These are phyloP conservation scores for Epsilonema sp. DNA, from an alignment of 2,888 invertebrate species.

Conservation along the genomic window DNA sequence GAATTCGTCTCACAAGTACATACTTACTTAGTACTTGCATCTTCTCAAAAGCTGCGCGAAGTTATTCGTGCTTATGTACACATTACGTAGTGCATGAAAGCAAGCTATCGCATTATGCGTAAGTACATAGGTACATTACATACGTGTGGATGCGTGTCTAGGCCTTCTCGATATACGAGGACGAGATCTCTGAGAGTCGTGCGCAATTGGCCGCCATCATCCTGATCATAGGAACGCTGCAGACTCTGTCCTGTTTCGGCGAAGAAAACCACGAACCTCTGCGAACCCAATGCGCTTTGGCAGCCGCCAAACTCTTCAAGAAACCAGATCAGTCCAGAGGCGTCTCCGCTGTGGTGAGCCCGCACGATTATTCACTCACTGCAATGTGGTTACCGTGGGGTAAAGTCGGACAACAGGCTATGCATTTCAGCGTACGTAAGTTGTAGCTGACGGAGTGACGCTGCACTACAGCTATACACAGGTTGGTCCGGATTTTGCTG, in stretches of 20 bases:
- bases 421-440: too few relatives aligned
- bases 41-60: too few relatives aligned
- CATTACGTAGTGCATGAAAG: background rate
- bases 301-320: constrained; percentile 81
- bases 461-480: too few relatives aligned
- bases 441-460: too few relatives aligned
- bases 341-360: constrained; percentile 16
- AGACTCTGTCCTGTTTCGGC: constrained; percentile 77
- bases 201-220: constrained; percentile 88
- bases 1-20: constrained; percentile 74
- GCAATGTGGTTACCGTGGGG: too few relatives aligned
- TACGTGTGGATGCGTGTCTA: too few relatives aligned
- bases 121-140: too few relatives aligned
- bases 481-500: too few relatives aligned
- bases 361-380: too few relatives aligned
- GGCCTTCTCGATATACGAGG: constrained; percentile 90
- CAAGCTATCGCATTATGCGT: too few relatives aligned
- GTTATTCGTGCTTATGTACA: background rate
- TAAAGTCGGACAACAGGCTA: too few relatives aligned
- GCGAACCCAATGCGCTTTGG: constrained; percentile 79
- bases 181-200: constrained; percentile 90
- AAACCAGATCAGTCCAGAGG: constrained; percentile 92
- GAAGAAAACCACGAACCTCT: constrained; percentile 93
- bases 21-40: background rate
- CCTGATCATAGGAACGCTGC: constrained; percentile 78